Evolutionary conservation across 2,113 vertebrate species (phyloP).

Genomic region (Ceuthmochares aereus): DNA sequence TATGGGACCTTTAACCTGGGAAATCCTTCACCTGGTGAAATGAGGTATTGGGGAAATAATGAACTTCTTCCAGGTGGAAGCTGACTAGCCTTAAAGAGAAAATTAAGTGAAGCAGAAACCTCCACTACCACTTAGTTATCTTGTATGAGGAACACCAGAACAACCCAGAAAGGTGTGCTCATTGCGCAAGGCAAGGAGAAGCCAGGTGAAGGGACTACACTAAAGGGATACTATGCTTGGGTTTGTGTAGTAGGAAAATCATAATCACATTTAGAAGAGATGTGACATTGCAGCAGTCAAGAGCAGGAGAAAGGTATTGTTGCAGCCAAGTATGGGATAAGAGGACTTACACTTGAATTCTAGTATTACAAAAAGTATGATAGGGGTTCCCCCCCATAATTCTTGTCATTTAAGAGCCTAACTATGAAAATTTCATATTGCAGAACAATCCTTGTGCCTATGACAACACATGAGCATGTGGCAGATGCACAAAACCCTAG

Average conservation of each 20-base stretch:
- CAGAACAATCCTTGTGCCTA: not conserved
- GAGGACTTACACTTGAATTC: not conserved
- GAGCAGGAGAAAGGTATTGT: not conserved
- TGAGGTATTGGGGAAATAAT: not conserved
- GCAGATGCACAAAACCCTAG: not conserved
- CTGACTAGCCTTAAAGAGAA: not conserved
- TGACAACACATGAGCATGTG: not conserved
- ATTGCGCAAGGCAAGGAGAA: not conserved
- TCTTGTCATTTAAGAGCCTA: not conserved
- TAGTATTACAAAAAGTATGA: not conserved
- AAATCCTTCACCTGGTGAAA: constrained; percentile 24
- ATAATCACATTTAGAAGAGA: not conserved
- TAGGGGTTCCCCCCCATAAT: not conserved
- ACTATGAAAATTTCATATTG: not conserved
- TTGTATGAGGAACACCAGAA: not conserved
- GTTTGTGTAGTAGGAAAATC: not conserved
- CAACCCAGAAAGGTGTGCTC: not conserved
- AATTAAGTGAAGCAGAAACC: not conserved
- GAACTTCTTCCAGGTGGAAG: constrained; percentile 4
- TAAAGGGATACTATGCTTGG: not conserved
- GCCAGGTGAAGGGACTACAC: not conserved
- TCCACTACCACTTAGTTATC: not conserved
- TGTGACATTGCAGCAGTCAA: not conserved
- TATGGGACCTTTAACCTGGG: constrained; percentile 12
- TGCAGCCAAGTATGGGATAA: not conserved